Base-by-base conservation (phyloP, 2,888 invertebrate species). In the Abrostola triplasia region DNA sequence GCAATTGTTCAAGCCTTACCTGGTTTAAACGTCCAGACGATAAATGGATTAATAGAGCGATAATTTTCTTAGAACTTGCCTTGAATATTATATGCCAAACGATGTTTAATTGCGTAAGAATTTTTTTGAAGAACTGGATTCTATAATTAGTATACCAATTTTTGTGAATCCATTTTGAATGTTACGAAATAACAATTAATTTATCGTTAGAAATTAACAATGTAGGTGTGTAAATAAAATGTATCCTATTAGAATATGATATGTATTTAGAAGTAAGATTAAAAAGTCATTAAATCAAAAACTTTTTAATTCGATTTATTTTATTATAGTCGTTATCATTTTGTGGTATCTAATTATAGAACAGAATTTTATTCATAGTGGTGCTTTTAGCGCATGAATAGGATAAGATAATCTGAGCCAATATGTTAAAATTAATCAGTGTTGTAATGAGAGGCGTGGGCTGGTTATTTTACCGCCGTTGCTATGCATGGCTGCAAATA, bases 401-500 rank as follows among this genome's bases (percentile, higher is more conserved):
- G 24, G 24, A 24, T 24, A 24, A 24, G 47, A 64, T 59, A 60
- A 64, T 71, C 49, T 47, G 64, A 64, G 44, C 47, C 59, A 55
- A 70, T 64, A 52, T 65, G 50, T 61, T 40, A 38, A 40, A 24
- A 59, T 48, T 58, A 59, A 64, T 67, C 55, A 60, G 59, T 71
- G 58, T 63, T 71, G 67, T 71, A 77, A 71, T 71, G 59, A 59
- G 50, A 42, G 37, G 62, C 58, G 64, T 74, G 60, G 66, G 67
- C 40, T 36, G 73, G 36, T 36, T 60, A 69, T 67, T 62, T 60
- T 59, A 55, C 51, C 56, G 50, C 69, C 70, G 70, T 66, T 61
- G 63, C 64, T 67, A 72, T 70, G 84, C 83, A 81, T 84, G 84
- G 79, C 83, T 81, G 83, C 84, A 90, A 91, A 91, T 89, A 90